A percentile compares a stretch with the other conserved stretches of the same genome.
These are phyloP conservation scores for Synanceia verrucosa DNA, from an alignment of 2,797 vertebrate species.

Conservation along the genomic window DNA sequence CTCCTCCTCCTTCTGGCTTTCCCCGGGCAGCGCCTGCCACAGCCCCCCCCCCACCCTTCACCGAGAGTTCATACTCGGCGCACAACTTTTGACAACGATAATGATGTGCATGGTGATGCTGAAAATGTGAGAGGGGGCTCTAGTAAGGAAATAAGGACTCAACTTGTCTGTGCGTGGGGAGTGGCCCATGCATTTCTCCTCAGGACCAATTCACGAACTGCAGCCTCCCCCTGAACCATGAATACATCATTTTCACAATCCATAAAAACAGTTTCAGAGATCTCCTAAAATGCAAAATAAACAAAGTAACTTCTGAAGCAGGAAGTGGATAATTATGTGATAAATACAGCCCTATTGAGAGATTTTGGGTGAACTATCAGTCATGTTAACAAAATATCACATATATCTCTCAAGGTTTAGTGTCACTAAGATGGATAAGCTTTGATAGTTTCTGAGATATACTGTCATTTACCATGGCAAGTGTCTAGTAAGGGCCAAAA, in stretches of 20 bases:
- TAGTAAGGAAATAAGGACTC: conserved; percentile 50
- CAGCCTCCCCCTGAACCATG: conserved; percentile 43
- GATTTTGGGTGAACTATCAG: conserved; percentile 40
- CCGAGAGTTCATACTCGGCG: conserved; percentile 56
- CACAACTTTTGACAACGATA: conserved; percentile 76
- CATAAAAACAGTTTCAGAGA: not conserved
- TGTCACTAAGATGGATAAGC: conserved; percentile 82
- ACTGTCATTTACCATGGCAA: conserved; percentile 82
- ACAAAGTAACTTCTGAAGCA: not conserved
- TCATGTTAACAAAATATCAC: conserved; percentile 58
- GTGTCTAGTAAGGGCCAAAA: conserved; percentile 82
- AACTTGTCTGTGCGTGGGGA: conserved; percentile 15
- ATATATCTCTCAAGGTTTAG: conserved; percentile 59
- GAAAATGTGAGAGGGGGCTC: conserved; percentile 56
- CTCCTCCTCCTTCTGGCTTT: not conserved
- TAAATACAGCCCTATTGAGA: not conserved
- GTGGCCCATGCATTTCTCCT: conserved; percentile 34
- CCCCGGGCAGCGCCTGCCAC: conserved; percentile 47
- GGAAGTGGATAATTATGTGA: not conserved
- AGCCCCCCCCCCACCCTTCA: conserved; percentile 19
- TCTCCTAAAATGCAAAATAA: not conserved
- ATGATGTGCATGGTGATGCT: conserved; percentile 70
- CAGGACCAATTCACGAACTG: conserved; percentile 51
- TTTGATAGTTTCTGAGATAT: conserved; percentile 77
- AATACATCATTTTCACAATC: conserved; percentile 42